Percentiles rank a stretch among this genome's conserved stretches.
phyloP scores from a whole-genome alignment of 1,140 invertebrate species.

The Medauroidea extradentata region DNA sequence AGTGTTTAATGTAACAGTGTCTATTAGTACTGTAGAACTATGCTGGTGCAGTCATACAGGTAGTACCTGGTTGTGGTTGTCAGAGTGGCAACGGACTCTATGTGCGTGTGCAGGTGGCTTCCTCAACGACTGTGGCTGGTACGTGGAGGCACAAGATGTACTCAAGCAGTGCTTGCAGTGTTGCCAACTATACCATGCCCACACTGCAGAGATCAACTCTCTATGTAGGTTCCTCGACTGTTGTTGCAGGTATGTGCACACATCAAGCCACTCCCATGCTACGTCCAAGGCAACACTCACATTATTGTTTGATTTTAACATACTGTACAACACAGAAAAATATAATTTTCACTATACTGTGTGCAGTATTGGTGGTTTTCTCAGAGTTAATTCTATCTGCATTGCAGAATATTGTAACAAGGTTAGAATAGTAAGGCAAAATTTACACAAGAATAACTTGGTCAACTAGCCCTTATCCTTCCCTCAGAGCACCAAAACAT shows the following conservation, averaged over 20 bases:
- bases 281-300: too few species aligned
- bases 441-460: too few species aligned
- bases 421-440: too few species aligned
- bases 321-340: too few species aligned
- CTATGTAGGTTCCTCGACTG: constrained; percentile 60
- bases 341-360: too few species aligned
- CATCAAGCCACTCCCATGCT: too few species aligned
- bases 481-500: too few species aligned
- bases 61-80: background rate
- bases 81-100: constrained; percentile 12
- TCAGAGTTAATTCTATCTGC: too few species aligned
- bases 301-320: too few species aligned
- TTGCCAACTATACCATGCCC: constrained; percentile 48
- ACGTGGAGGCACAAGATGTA: constrained; percentile 64
- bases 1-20: background rate
- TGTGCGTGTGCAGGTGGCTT: constrained; percentile 59
- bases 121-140: constrained; percentile 83
- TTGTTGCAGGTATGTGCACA: constrained; percentile 68
- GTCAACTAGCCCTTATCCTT: too few species aligned
- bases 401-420: too few species aligned
- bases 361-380: too few species aligned
- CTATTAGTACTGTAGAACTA: background rate
- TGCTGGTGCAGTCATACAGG: background rate
- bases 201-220: constrained; percentile 32
- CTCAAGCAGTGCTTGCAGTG: constrained; percentile 58